These are phyloP conservation scores for Pseudonaja textilis DNA, from an alignment of 2,113 vertebrate species.

Conservation along the genomic window DNA sequence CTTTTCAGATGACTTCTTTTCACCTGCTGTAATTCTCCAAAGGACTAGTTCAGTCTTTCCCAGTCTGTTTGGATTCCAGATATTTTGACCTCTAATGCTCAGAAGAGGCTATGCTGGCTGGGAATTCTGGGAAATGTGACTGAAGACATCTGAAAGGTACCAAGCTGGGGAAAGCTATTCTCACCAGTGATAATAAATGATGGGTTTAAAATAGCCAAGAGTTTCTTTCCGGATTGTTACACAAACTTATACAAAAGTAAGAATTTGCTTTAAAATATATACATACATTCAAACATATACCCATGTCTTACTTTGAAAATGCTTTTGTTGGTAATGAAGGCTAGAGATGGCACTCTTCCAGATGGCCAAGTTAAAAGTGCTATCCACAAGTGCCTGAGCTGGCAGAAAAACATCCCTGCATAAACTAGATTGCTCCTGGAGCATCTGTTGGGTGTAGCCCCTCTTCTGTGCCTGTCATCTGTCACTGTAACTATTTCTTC, in stretches of 20 bases:
- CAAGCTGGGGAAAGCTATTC: neutral
- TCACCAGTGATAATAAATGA: conserved; percentile 30
- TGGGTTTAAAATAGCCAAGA: conserved; percentile 33
- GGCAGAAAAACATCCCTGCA: neutral
- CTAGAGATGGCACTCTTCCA: conserved; percentile 6
- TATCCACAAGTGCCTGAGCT: neutral
- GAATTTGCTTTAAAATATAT: conserved; percentile 18
- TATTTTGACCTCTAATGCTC: neutral
- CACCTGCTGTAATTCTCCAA: conserved; percentile 9
- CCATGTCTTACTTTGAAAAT: conserved; percentile 9
- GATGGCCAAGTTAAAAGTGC: neutral
- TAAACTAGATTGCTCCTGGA: neutral
- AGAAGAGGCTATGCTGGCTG: neutral
- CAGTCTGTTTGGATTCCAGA: neutral
- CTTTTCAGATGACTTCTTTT: neutral
- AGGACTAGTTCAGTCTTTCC: neutral
- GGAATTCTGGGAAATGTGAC: neutral
- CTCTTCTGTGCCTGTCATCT: neutral
- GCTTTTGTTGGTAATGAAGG: conserved; percentile 33
- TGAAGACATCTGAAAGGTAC: neutral
- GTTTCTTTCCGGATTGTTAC: conserved; percentile 32
- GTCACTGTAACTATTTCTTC: neutral
- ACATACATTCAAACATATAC: conserved; percentile 6
- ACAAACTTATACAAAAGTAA: conserved; percentile 38
- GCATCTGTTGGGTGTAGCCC: neutral